Base-by-base conservation (phyloP, 2,888 invertebrate genomes). In the Salticus scenicus region DNA sequence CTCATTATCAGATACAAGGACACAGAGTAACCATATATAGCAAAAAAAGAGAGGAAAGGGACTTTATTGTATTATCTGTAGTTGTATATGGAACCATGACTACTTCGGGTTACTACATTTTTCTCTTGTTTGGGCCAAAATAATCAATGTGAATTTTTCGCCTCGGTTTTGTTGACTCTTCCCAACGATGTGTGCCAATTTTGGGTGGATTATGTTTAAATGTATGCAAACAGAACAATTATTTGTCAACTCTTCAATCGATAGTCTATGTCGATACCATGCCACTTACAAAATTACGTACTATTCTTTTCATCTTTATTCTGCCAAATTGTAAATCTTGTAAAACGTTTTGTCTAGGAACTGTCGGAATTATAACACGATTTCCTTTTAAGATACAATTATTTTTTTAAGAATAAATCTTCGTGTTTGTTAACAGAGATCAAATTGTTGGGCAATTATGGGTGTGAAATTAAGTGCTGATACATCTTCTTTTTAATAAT, bases 221-320 rank as follows among this genome's bases (percentile, higher is more conserved):
- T 30, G 20, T 2, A 12, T 27, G 5, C 75, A 75, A 24, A 33
- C 63, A 7, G n/a, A 12, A 71, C 42, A 27, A n/a, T 41, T 66
- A 0, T 31, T 75, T 4, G 14, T 37, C 8, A n/a, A 20, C 2
- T 41, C 42, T 37, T 75, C 64, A 20, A 75, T 75, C 28, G n/a
- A n/a, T n/a, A n/a, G n/a, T 75, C 74, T 31, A n/a, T 41, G n/a
- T 71, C 71, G 4, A 71, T 71, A 8, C 14, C 20, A 1, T 28
- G 51, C 72, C 72, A 73, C 10, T 14, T 1, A 66, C 41, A 17
- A 42, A 64, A 8, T 64, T 41, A 28, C 66, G 30, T 2, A 69
- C n/a, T n/a, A n/a, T n/a, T n/a, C 28, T 41, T 24, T 78, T 78
- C 63, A 71, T 71, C 57, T 71, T 71, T 1, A 71, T 71, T 4